Evolutionary conservation across 2,797 vertebrate genomes (phyloP).

Genomic region (Hippoglossus hippoglossus): DNA sequence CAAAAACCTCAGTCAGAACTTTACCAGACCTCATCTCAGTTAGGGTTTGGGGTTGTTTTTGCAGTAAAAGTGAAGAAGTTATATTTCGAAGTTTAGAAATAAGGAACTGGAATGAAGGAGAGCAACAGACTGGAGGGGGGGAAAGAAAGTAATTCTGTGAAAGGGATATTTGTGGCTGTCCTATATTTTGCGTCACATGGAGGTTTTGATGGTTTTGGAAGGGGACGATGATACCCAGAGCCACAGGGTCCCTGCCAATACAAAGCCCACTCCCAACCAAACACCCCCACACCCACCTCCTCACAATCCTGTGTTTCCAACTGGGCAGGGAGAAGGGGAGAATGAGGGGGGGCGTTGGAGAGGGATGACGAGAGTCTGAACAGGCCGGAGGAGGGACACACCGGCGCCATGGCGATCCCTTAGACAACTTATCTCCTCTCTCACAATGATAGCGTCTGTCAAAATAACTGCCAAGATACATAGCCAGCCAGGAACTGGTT

Average conservation of each 20-base stretch:
- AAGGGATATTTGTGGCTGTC: slow-evolving; percentile 9
- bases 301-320: slow-evolving; percentile 69
- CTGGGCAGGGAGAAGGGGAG: slow-evolving; percentile 30
- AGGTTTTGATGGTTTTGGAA: slow-evolving; percentile 50
- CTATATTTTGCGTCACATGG: slow-evolving; percentile 20
- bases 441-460: slow-evolving; percentile 85
- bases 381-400: slow-evolving; percentile 80
- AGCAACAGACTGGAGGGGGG: no score
- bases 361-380: slow-evolving; percentile 75
- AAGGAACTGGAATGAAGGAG: background rate
- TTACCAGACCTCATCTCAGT: slow-evolving; percentile 52
- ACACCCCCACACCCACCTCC: slow-evolving; percentile 38
- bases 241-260: slow-evolving; percentile 76
- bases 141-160: background rate
- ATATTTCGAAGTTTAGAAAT: background rate
- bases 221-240: slow-evolving; percentile 77
- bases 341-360: slow-evolving; percentile 24
- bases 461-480: slow-evolving; percentile 88
- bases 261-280: slow-evolving; percentile 72
- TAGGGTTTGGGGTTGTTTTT: background rate
- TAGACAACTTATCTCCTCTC: slow-evolving; percentile 86
- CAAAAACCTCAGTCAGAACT: slow-evolving; percentile 58
- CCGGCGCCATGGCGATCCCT: slow-evolving; percentile 86
- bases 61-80: background rate
- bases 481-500: slow-evolving; percentile 83